Base-by-base conservation (phyloP, 2,113 vertebrate genomes). In the Cryptotis parvus region DNA sequence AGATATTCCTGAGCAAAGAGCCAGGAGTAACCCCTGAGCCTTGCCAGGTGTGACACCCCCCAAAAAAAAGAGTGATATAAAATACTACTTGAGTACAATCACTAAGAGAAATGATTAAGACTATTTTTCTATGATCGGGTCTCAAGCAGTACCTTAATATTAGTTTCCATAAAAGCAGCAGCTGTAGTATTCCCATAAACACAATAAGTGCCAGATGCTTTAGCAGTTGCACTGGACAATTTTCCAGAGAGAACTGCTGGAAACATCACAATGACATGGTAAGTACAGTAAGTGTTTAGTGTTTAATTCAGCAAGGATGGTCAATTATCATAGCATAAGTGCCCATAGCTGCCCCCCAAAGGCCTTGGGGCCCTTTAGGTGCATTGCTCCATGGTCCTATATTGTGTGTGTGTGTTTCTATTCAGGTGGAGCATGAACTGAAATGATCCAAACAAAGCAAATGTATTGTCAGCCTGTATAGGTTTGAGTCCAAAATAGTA, bases 241-340 rank as follows among this genome's bases (percentile, higher is more conserved):
- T 90, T 96, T 58, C 41, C 91, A 65, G 9, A 58, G 22, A 78
- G 24, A 55, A 82, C 29, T 41, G 96, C 82, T 96, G 41, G 89
- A 96, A 89, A 93, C 90, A 81, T 93, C 94, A 84, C 61, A 37
- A 85, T 0, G 22, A 20, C 1, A 0, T 73, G 73, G 89, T 94
- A 91, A 91, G 91, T 88, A 81, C 63, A 90, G 35, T 90, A 95
- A 97, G 96, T 94, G 87, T 91, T 92, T 90, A 15, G 77, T 81
- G 77, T 29, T 65, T 65, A 9, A 65, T 65, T 11, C 63, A 65
- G 20, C 10, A 9, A 31, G 63, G 26, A 29, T 29, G 27, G 10
- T 12, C 63, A 31, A 65, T 29, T 27, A 65, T 29, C 31, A 9
- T 31, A 65, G 12, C 22, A 35, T 39, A 87, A 84, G 55, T 18